Evolutionary conservation across 2,797 vertebrate genomes (phyloP), one percentile per base, ranked within the genome.

Genomic region (Lepus oiostolus): DNA sequence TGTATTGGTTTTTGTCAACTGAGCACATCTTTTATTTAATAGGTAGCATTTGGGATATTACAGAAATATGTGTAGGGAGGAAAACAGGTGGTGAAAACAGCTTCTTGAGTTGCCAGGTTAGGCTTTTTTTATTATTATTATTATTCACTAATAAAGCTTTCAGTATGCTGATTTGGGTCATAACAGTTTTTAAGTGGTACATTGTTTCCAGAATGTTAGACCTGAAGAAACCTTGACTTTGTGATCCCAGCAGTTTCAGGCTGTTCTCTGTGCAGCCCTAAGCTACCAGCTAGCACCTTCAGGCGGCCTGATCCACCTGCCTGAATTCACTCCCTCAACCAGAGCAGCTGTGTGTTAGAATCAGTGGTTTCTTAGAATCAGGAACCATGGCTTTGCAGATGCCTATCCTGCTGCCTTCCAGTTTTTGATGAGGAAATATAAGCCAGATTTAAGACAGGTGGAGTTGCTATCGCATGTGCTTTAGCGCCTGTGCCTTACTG

Each of bases 1-100:
- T 92, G 10, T 10, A 94, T 90, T 88, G 60, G 80, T 87, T 95
- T 90, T 83, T 88, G 72, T 72, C 67, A 74, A 79, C 35, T 62
- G 62, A 71, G 24, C 90, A 85, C 22, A 2, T 85, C 11, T 85
- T 63, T 74, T 68, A 85, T 70, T 72, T 32, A 65, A 62, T 32
- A 87, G 89, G 13, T 47, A 90, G 6, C 26, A 68, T 70, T 86
- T 83, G 26, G 30, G 21, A n/a, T 72, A 60, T 80, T 50, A 71
- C 5, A 84, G 54, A 93, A 72, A 52, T 71, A 11, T 80, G 3
- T 86, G 38, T 92, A 79, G 30, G 6, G 60, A 82, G 12, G 14
- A 38, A 94, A 91, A 88, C 65, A 74, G 3, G 4, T 87, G 16
- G 6, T n/a, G 5, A 63, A 76, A 84, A 82, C 35, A 38, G n/a